A percentile compares a stretch with the other conserved stretches of the same genome.
Conservation (phyloP, 2,888 invertebrate genomes). For the Emmelina monodactyla region DNA sequence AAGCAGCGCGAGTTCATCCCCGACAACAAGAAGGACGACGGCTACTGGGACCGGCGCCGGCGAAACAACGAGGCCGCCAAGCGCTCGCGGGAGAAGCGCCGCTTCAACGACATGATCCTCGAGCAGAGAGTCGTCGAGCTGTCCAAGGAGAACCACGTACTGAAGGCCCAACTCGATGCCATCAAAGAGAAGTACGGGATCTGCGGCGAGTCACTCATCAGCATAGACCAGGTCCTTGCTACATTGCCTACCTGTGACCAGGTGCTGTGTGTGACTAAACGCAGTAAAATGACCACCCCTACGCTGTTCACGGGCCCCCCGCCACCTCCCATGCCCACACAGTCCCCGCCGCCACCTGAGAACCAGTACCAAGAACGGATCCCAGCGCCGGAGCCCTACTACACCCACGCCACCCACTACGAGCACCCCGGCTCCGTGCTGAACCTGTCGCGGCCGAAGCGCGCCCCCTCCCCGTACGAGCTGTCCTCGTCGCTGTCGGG, state of each 20-base stretch:
- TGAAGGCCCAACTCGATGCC: constrained; percentile 91
- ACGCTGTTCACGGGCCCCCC: constrained; percentile 65
- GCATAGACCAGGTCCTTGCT: constrained; percentile 88
- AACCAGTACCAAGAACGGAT: constrained; percentile 56
- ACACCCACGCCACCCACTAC: constrained; percentile 63
- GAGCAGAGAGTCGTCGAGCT: constrained; percentile 94
- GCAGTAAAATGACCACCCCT: constrained; percentile 59
- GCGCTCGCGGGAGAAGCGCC: constrained; percentile 93
- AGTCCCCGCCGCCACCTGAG: constrained; percentile 54
- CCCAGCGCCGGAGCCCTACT: constrained; percentile 54
- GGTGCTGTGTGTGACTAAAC: constrained; percentile 82
- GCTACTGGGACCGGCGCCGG: constrained; percentile 95
- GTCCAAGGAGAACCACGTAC: constrained; percentile 93
- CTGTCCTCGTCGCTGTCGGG: constrained; percentile 74
- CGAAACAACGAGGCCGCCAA: constrained; percentile 98
- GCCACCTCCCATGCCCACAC: constrained; percentile 59
- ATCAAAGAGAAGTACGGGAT: constrained; percentile 94
- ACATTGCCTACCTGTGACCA: constrained; percentile 86
- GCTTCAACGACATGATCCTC: constrained; percentile 95
- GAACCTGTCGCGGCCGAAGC: constrained; percentile 72
- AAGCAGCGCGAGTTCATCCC: constrained; percentile 97
- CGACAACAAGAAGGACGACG: constrained; percentile 95
- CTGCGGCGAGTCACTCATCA: constrained; percentile 84
- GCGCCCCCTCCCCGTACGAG: constrained; percentile 81
- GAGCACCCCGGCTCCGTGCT: constrained; percentile 72